Percentiles rank a stretch among this genome's conserved stretches.
Conservation (phyloP, 2,797 vertebrate genomes). For the Pitangus sulphuratus region DNA sequence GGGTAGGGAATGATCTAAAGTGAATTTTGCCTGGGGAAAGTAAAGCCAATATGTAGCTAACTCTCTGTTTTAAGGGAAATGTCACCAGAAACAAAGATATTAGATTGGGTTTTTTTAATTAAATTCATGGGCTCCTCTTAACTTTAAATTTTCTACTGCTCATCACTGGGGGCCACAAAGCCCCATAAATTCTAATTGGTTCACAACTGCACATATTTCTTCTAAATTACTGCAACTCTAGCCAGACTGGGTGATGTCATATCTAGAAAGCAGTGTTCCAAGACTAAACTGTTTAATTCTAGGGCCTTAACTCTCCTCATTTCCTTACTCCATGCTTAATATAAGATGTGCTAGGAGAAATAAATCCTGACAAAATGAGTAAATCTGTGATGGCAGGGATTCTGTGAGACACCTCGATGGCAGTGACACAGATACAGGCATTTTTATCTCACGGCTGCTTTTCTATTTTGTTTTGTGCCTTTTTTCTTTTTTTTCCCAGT, state of each 20-base stretch:
- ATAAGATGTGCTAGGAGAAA: background rate
- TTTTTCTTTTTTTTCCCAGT: background rate
- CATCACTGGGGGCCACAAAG: background rate
- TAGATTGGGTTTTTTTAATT: background rate
- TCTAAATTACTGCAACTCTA: background rate
- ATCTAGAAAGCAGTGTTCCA: background rate
- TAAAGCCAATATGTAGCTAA: background rate
- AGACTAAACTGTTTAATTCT: background rate
- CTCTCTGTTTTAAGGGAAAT: background rate
- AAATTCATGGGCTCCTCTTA: background rate
- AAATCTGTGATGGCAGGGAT: background rate
- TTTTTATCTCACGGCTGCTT: background rate
- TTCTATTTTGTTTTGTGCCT: background rate
- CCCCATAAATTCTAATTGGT: background rate
- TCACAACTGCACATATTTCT: background rate
- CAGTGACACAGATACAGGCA: background rate
- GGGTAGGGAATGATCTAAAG: background rate
- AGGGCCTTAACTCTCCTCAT: background rate
- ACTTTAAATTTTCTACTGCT: background rate
- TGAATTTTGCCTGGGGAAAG: background rate
- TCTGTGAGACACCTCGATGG: background rate
- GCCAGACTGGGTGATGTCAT: background rate
- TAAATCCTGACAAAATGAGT: background rate
- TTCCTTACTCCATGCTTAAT: background rate
- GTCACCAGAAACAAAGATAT: background rate